Evolutionary conservation across 2,113 vertebrate species (phyloP).

Genomic region (Hypocryptadius cinnamomeus): DNA sequence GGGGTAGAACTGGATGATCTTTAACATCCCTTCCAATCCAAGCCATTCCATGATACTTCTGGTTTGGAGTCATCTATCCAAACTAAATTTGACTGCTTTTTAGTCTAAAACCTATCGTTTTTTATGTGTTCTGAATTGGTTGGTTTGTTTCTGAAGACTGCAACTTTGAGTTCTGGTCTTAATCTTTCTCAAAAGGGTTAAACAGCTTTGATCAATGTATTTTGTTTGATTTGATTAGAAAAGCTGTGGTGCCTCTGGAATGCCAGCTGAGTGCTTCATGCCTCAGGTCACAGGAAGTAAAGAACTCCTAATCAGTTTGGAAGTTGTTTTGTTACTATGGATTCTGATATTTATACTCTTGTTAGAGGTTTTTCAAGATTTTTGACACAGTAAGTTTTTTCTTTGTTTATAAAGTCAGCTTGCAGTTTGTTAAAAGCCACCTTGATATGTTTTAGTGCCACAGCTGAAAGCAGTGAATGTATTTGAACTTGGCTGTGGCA

Average conservation of each 20-base stretch:
- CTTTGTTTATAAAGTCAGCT: background rate
- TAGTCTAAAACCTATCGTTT: background rate
- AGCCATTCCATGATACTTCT: background rate
- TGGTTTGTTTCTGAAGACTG: background rate
- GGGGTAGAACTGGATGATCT: fast-evolving
- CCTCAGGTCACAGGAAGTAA: background rate
- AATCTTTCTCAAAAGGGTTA: background rate
- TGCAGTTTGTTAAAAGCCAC: background rate
- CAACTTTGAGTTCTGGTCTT: background rate
- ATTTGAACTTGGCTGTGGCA: background rate
- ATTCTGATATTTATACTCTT: background rate
- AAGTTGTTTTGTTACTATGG: background rate
- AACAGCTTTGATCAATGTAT: background rate
- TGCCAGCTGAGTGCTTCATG: background rate
- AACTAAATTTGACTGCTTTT: background rate
- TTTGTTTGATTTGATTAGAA: background rate
- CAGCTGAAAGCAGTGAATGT: background rate
- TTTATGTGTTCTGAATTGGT: background rate
- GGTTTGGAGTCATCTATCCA: background rate
- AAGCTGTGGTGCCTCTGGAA: background rate
- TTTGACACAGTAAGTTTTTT: background rate
- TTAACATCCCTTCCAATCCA: background rate
- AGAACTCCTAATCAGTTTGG: background rate
- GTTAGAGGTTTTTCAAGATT: background rate
- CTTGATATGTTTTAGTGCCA: background rate